A percentile compares a stretch with the other conserved stretches of the same genome.
Conservation (phyloP, 2,113 vertebrate genomes). For the Polypterus bichir region DNA sequence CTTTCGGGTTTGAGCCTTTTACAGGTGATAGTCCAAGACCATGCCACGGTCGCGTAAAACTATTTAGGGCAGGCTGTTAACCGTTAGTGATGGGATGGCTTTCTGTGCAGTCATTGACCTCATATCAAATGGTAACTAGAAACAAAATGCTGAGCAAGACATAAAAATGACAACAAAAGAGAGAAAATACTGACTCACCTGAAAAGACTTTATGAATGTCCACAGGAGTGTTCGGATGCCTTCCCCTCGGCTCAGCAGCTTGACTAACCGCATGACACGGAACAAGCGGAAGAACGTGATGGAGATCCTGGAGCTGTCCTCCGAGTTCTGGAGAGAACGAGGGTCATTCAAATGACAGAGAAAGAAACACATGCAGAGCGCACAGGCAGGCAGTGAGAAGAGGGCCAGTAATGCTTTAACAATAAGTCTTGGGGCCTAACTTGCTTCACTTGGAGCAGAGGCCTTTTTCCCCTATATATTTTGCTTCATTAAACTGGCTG, state of each 20-base stretch:
- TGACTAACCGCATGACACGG: constrained; percentile 95
- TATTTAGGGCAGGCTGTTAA: no score
- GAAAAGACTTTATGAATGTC: constrained; percentile 98
- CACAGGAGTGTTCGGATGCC: constrained; percentile 92
- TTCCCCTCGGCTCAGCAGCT: constrained; percentile 93
- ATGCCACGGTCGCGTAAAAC: no score
- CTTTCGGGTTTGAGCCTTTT: no score
- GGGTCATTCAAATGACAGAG: constrained; percentile 47
- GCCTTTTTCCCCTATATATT: no score
- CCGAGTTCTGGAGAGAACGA: constrained; percentile 74
- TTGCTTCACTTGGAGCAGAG: no score
- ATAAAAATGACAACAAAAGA: background rate
- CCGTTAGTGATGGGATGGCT: no score
- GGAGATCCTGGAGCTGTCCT: constrained; percentile 94
- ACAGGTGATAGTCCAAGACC: no score
- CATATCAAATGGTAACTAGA: no score
- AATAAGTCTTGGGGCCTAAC: no score
- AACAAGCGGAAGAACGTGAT: constrained; percentile 98
- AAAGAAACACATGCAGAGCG: constrained; percentile 40
- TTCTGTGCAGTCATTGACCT: no score
- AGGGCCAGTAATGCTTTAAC: constrained; percentile 37
- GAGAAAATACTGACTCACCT: constrained; percentile 57
- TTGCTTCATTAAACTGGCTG: no score
- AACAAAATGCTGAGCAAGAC: no score
- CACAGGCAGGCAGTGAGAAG: constrained; percentile 34